phyloP scores from a whole-genome alignment of 2,888 invertebrate genomes.

The Pilophorus perplexus region DNA sequence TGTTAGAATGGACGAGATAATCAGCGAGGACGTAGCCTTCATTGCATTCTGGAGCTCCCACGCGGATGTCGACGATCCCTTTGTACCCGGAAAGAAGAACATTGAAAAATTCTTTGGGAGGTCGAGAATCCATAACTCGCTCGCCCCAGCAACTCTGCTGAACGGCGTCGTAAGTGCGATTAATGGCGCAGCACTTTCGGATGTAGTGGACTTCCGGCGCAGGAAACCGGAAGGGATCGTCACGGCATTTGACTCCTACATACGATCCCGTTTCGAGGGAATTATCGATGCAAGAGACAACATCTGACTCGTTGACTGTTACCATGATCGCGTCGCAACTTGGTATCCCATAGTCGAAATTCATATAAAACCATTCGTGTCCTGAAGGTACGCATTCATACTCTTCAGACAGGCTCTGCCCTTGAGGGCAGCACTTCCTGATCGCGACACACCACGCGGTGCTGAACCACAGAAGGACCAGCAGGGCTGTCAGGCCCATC shows the following conservation, averaged over 20 bases:
- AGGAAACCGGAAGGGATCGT: conserved; percentile 29
- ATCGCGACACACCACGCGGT: conserved; percentile 12
- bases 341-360: conserved; percentile 41
- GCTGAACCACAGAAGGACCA: conserved; percentile 7
- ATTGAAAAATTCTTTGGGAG: conserved; percentile 42
- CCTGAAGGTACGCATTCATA: conserved; percentile 20
- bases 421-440: conserved; percentile 46
- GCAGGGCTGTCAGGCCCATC: conserved; percentile 24
- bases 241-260: conserved; percentile 35
- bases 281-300: conserved; percentile 43
- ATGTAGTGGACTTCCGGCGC: conserved; percentile 45
- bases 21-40: conserved; percentile 45
- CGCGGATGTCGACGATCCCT: conserved; percentile 42
- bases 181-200: conserved; percentile 48
- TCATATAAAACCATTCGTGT: conserved; percentile 42
- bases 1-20: conserved; percentile 40
- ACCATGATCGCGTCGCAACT: conserved; percentile 26
- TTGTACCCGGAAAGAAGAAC: conserved; percentile 42
- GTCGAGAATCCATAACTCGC: conserved; percentile 17
- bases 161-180: conserved; percentile 44
- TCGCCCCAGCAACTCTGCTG: conserved; percentile 45
- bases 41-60: conserved; percentile 46
- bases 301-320: conserved; percentile 16
- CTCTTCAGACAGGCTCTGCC: conserved; percentile 28
- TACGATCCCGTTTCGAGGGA: conserved; percentile 17